Evolutionary conservation across 2,888 invertebrate species (phyloP).

Genomic region (Meghimatium bilineatum): DNA sequence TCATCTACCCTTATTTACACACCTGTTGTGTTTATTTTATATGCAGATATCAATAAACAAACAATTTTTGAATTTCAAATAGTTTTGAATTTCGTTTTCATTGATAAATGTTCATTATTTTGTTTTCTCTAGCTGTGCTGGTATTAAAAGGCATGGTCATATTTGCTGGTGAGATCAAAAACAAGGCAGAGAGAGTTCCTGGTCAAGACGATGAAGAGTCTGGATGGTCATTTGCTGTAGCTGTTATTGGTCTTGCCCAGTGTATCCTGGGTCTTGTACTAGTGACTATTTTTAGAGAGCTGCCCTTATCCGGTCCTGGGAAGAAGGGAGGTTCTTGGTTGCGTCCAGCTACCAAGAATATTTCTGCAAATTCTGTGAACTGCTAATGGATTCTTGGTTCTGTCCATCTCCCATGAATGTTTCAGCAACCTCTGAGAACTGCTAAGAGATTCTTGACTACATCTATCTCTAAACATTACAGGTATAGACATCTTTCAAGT

Average conservation of each 20-base stretch:
- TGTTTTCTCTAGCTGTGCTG: slow-evolving; percentile 42
- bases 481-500: no score
- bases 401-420: slow-evolving; percentile 22
- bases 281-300: slow-evolving; percentile 41
- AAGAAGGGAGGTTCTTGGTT: slow-evolving; percentile 32
- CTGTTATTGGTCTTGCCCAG: slow-evolving; percentile 30
- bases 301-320: slow-evolving; percentile 17
- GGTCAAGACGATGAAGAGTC: slow-evolving; percentile 49
- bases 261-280: slow-evolving; percentile 40
- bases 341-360: slow-evolving; percentile 22
- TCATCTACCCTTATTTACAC: no score
- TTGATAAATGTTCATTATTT: neutral
- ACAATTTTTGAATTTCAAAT: neutral
- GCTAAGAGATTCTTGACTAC: neutral
- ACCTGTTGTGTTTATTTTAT: no score
- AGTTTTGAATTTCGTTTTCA: no score
- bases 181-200: slow-evolving; percentile 44
- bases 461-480: no score
- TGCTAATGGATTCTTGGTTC: slow-evolving; percentile 29
- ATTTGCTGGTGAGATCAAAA: slow-evolving; percentile 50
- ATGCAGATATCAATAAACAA: neutral
- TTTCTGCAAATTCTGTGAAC: neutral
- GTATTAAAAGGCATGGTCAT: slow-evolving; percentile 45
- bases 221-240: slow-evolving; percentile 45
- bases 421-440: neutral